Evolutionary conservation across 2,888 invertebrate genomes (phyloP).

Genomic region (Callyntrura guangdongensis): DNA sequence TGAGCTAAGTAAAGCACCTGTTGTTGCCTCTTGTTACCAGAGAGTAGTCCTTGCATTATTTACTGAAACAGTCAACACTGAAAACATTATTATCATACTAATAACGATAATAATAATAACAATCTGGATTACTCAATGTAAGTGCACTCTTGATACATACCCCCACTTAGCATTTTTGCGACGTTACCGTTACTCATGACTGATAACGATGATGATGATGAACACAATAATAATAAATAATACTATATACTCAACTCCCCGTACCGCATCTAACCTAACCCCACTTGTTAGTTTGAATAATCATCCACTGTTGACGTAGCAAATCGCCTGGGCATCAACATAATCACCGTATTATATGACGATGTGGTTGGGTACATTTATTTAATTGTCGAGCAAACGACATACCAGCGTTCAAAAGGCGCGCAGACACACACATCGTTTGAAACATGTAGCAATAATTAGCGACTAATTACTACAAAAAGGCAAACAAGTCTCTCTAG

Average conservation of each 20-base stretch:
- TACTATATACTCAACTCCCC: background rate
- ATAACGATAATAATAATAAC: slow-evolving; percentile 4
- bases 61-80: background rate
- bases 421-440: background rate
- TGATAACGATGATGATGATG: background rate
- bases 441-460: slow-evolving; percentile 47
- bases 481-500: slow-evolving; percentile 23
- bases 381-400: slow-evolving; percentile 32
- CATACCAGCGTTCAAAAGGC: background rate
- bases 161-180: background rate
- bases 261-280: background rate
- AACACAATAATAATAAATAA: too few relatives aligned
- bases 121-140: slow-evolving; percentile 44
- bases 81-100: background rate
- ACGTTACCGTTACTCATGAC: background rate
- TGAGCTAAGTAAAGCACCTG: background rate
- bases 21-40: background rate
- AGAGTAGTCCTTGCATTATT: background rate
- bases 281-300: too few relatives aligned
- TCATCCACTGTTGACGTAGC: too few relatives aligned
- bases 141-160: background rate
- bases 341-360: too few relatives aligned
- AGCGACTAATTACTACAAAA: slow-evolving; percentile 71
- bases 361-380: background rate
- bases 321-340: too few relatives aligned